A percentile compares a stretch with the other conserved stretches of the same genome.
Conservation (phyloP, 2,888 invertebrate genomes). For the Drosophila mettleri region DNA sequence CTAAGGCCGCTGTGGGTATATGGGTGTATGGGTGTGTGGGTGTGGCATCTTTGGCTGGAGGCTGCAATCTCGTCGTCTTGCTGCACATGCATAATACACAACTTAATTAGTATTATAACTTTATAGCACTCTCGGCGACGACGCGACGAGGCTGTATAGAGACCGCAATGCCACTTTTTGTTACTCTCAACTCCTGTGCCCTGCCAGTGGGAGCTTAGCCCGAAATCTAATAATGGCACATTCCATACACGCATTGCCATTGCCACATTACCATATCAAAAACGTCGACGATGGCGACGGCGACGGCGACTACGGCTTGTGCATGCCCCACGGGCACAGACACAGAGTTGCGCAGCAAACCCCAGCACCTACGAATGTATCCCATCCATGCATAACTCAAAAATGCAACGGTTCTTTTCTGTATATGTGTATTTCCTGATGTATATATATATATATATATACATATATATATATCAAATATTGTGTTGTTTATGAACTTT, state of each 20-base stretch:
- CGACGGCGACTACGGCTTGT: conserved; percentile 36
- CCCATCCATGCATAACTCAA: conserved; percentile 43
- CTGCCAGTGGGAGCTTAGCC: conserved; percentile 9
- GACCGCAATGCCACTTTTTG: background rate
- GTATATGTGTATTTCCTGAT: background rate
- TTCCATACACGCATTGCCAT: conserved; percentile 76
- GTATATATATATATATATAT: background rate
- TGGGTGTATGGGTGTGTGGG: no score
- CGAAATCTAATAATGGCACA: conserved; percentile 75
- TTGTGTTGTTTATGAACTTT: conserved; percentile 73
- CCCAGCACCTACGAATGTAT: background rate
- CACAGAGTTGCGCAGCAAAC: conserved; percentile 10
- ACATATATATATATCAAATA: background rate
- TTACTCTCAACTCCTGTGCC: background rate
- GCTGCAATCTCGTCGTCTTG: conserved; percentile 37
- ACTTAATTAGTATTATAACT: conserved; percentile 81
- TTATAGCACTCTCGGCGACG: conserved; percentile 69
- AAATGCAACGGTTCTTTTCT: conserved; percentile 47
- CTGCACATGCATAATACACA: conserved; percentile 75
- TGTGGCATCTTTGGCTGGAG: conserved; percentile 11
- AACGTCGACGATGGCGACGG: conserved; percentile 46
- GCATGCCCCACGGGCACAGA: conserved; percentile 68
- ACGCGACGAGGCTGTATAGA: conserved; percentile 19
- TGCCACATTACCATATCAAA: conserved; percentile 78
- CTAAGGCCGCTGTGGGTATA: no score